Base-by-base conservation (phyloP, 1,140 invertebrate genomes). In the Drosophila albomicans region DNA sequence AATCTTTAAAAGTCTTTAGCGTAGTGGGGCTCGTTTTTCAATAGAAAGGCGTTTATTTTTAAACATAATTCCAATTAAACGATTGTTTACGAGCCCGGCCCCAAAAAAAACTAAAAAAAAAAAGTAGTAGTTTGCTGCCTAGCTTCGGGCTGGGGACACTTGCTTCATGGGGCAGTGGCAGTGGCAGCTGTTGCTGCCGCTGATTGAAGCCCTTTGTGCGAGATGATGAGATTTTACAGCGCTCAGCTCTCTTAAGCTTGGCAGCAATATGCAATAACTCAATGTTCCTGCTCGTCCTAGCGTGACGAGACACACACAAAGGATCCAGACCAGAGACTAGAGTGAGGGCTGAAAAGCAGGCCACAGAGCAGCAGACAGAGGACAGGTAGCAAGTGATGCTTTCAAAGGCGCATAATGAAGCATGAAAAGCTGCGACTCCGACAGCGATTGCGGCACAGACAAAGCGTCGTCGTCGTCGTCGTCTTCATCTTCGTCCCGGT, bases 11-110 rank as follows among this genome's bases (percentile, higher is more conserved):
- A 51, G 16, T 51, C 46, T 57, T 62, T 38, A 16, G 11, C 46
- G 62, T 57, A 58, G 51, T 62, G 61, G 65, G 32, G 38, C 69
- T 62, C 71, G 46, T 64, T 76, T 76, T 86, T 81, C 82, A 67
- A 46, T 41, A 75, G 75, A 86, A 81, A 79, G 68, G 79, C 67
- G 78, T 81, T 82, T 77, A 67, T 74, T 72, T 81, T 88, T 76
- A 68, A 79, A 67, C 82, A 75, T 88, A 88, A 84, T 89, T 81
- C 84, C 85, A 88, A 88, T 88, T 88, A 88, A 89, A 78, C 64
- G 75, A 61, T 89, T 51, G 69, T 88, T 89, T 89, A 88, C 69
- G 66, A 69, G 69, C 51, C 61, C 20, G 13, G 13, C 25, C 38
- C 25, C 15, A 75, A 81, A 61, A 35, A 75, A 71, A 54, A 77